Conservation (phyloP, 2,113 vertebrate species). For the Argyrosomus japonicus region DNA sequence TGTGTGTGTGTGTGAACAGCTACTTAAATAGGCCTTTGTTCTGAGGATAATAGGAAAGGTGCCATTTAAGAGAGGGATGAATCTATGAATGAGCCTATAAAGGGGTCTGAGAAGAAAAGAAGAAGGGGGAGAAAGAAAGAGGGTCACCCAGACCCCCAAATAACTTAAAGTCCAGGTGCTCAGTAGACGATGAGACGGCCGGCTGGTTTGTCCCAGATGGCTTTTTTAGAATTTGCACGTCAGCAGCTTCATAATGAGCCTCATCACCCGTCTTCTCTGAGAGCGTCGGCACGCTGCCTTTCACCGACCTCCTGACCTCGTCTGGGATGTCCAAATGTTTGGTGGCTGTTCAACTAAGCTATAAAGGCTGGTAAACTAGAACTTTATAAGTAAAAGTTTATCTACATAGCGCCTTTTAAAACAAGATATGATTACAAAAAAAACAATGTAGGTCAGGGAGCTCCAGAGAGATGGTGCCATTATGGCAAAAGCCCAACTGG, state of each 20-base stretch:
- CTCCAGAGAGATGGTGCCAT: too few relatives aligned
- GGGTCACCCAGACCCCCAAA: constrained; percentile 2
- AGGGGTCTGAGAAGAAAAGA: neutral
- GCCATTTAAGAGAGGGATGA: constrained; percentile 19
- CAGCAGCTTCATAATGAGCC: neutral
- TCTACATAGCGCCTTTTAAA: too few relatives aligned
- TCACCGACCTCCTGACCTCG: neutral
- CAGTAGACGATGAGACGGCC: constrained; percentile 5
- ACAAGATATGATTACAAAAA: too few relatives aligned
- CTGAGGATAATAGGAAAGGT: constrained; percentile 48
- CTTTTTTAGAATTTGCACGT: neutral
- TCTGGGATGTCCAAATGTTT: neutral
- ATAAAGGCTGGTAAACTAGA: too few relatives aligned
- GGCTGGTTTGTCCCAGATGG: neutral
- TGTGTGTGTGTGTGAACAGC: constrained; percentile 13
- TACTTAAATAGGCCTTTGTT: constrained; percentile 49
- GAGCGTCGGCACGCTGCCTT: neutral
- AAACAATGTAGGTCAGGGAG: too few relatives aligned
- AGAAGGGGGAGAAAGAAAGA: neutral
- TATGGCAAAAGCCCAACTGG: too few relatives aligned
- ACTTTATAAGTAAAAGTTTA: too few relatives aligned
- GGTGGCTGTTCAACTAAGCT: too few relatives aligned
- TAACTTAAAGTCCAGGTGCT: constrained; percentile 32
- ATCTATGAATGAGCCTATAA: constrained; percentile 32
- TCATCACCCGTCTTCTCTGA: neutral